Evolutionary conservation across 2,797 vertebrate genomes (phyloP), one percentile per base, ranked within the genome.

Genomic region (Rhadinocentrus ornatus): DNA sequence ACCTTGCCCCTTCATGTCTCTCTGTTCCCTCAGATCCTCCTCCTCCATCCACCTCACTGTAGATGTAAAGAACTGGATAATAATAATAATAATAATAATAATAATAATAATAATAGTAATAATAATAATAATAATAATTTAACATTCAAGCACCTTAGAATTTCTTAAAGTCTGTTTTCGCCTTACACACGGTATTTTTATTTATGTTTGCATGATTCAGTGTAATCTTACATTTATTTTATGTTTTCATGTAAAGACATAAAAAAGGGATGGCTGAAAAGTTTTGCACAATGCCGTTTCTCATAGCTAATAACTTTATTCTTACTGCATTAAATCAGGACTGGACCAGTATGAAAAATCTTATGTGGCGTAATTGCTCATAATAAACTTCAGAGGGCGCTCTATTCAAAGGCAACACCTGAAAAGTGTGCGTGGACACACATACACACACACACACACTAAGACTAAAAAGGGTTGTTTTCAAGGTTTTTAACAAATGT

Each of bases 331-430:
- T 12, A 1, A 41, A 41, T 18, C 39, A 41, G 8, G 8, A 41
- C 15, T 41, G 39, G 39, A 18, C 15, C 39, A 18, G 39, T 1
- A 6, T 41, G 15, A 4, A 18, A 41, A n/a, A 26, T 26, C 8
- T 65, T 26, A 65, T 18, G 11, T 37, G n/a, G 0, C 34, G 62
- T 32, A 59, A 60, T 27, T n/a, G 7, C 20, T 15, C 16, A 2
- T 64, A 8, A 31, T 9, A 29, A 35, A 32, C 81, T 41, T 1
- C 35, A 80, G 86, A 61, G 44, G 76, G 63, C 10, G n/a, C 52
- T 34, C 2, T 44, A 11, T 34, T 61, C 66, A n/a, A 57, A 71
- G 26, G 26, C 66, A 71, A 41, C 44, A 15, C 16, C 26, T 39
- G 44, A n/a, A 9, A 34, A 22, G 16, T 18, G 16, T 18, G 16